These are phyloP conservation scores for Herpetotheres cachinnans DNA, from an alignment of 2,113 vertebrate genomes.

Conservation along the genomic window DNA sequence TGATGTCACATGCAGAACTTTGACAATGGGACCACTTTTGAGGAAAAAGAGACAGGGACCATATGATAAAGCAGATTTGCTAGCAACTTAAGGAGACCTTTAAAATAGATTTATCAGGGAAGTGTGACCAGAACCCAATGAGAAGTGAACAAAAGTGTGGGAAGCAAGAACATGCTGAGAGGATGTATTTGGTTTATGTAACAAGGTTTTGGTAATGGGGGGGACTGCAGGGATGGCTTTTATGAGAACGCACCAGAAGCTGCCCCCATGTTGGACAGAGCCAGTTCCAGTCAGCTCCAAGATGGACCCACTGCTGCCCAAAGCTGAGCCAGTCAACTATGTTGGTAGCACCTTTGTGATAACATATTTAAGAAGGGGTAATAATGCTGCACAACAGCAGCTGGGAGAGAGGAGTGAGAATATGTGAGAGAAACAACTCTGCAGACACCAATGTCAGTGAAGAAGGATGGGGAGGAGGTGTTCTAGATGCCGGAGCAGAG, in stretches of 20 bases:
- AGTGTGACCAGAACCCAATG: not conserved
- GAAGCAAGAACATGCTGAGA: not conserved
- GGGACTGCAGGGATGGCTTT: not conserved
- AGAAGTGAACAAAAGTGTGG: not conserved
- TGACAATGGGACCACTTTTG: not conserved
- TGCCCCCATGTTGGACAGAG: not conserved
- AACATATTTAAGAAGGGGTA: not conserved
- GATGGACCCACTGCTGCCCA: not conserved
- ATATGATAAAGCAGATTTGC: not conserved
- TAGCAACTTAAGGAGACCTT: not conserved
- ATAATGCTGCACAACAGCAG: not conserved
- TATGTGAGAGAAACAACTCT: not conserved
- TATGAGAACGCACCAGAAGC: not conserved
- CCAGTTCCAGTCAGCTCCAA: not conserved
- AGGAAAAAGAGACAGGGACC: not conserved
- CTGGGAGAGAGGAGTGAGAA: not conserved
- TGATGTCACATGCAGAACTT: not conserved
- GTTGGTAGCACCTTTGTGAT: not conserved
- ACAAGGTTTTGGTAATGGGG: not conserved
- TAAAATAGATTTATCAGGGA: not conserved
- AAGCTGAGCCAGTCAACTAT: not conserved
- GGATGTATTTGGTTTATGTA: not conserved
- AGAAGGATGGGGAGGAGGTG: not conserved
- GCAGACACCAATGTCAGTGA: not conserved
- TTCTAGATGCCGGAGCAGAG: not conserved